These are phyloP conservation scores for Acanthiza pusilla DNA, from an alignment of 2,797 vertebrate species.

Conservation along the genomic window DNA sequence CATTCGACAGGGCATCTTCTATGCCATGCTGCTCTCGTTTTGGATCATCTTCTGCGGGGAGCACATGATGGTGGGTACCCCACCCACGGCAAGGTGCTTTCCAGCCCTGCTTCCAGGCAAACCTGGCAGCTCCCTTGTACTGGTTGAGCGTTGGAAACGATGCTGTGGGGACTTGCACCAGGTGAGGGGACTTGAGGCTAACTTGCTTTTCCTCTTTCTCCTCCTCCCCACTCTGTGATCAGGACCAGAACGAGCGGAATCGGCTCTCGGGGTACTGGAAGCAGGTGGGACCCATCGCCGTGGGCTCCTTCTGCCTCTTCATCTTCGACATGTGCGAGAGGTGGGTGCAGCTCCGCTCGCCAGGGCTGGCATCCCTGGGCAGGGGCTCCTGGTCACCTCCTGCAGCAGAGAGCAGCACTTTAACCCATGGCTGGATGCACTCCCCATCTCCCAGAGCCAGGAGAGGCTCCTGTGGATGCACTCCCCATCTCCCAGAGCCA, in stretches of 20 bases:
- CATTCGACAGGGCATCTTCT: constrained; percentile 96
- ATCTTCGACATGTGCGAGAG: constrained; percentile 98
- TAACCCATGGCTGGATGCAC: not conserved
- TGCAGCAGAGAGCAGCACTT: not conserved
- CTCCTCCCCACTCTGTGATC: not conserved
- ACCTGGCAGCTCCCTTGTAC: not conserved
- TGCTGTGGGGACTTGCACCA: not conserved
- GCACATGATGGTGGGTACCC: constrained; percentile 90
- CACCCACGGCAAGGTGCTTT: not conserved
- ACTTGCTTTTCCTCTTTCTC: not conserved
- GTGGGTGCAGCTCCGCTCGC: constrained; percentile 65
- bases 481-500: not conserved
- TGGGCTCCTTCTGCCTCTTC: constrained; percentile 96
- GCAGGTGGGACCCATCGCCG: constrained; percentile 93
- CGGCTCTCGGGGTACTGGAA: constrained; percentile 95
- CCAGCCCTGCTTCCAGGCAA: not conserved
- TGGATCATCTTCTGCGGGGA: constrained; percentile 99
- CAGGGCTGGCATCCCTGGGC: not conserved
- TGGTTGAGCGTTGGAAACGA: not conserved
- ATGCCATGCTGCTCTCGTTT: constrained; percentile 95
- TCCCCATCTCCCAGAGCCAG: not conserved
- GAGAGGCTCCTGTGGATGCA: too few relatives aligned
- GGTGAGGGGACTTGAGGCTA: not conserved
- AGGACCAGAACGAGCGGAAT: constrained; percentile 95
- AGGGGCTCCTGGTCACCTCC: not conserved